Evolutionary conservation across 2,888 invertebrate genomes (phyloP).

Genomic region (Acanthosoma haemorrhoidale): DNA sequence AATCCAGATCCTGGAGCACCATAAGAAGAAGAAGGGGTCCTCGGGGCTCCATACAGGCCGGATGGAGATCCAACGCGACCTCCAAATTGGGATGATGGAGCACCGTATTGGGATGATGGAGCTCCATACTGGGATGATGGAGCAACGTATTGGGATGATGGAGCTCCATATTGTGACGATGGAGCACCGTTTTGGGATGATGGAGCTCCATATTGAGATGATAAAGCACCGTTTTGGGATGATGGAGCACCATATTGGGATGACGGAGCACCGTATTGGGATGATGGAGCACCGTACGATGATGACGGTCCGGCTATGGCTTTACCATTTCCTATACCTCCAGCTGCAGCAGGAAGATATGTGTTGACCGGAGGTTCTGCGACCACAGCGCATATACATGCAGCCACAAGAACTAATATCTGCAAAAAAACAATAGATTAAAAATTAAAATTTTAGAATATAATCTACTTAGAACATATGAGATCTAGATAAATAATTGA

Average conservation of each 20-base stretch:
- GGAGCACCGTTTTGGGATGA: slow-evolving; percentile 29
- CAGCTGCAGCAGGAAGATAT: slow-evolving; percentile 32
- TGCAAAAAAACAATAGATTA: too few relatives aligned
- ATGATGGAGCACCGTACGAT: slow-evolving; percentile 26
- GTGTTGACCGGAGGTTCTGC: slow-evolving; percentile 38
- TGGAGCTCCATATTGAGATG: slow-evolving; percentile 33
- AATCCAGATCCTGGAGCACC: slow-evolving; percentile 29
- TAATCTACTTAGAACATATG: too few relatives aligned
- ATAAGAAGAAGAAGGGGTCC: slow-evolving; percentile 33
- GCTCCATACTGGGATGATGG: slow-evolving; percentile 32
- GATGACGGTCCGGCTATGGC: slow-evolving; percentile 29
- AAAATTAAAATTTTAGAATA: too few relatives aligned
- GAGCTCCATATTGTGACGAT: slow-evolving; percentile 35
- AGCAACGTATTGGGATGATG: slow-evolving; percentile 30
- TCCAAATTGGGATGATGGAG: slow-evolving; percentile 28
- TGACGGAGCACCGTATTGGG: slow-evolving; percentile 10
- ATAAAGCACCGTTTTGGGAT: slow-evolving; percentile 29
- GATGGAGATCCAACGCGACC: slow-evolving; percentile 30
- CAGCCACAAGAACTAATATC: slow-evolving; percentile 34
- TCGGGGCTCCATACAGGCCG: slow-evolving; percentile 39
- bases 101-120: slow-evolving; percentile 32
- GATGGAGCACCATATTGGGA: slow-evolving; percentile 33
- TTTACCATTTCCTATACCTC: neutral
- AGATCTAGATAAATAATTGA: too few relatives aligned
- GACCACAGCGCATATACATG: slow-evolving; percentile 30